phyloP scores from a whole-genome alignment of 2,888 invertebrate species.

The Diarsia dahlii region DNA sequence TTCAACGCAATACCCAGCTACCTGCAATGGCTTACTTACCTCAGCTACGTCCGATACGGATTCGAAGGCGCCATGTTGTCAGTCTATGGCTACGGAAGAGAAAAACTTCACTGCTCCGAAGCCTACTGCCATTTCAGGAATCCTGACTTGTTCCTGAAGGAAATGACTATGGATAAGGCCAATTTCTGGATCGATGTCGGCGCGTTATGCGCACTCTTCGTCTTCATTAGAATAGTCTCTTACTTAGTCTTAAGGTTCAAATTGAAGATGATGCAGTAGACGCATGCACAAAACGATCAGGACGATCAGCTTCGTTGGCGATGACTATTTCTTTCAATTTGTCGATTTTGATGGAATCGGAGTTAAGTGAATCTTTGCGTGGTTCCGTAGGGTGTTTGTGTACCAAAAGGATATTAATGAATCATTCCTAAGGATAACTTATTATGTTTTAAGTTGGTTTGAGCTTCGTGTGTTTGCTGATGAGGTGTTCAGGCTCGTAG shows the following conservation, averaged over 20 bases:
- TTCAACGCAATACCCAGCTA: constrained; percentile 97
- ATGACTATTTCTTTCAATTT: constrained; percentile 57
- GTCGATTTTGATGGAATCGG: constrained; percentile 65
- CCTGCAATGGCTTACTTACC: constrained; percentile 96
- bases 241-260: constrained; percentile 96
- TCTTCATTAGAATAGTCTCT: constrained; percentile 94
- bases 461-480: constrained; percentile 55
- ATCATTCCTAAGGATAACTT: constrained; percentile 65
- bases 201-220: constrained; percentile 95
- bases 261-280: constrained; percentile 91
- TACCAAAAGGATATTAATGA: constrained; percentile 61
- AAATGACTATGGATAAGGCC: constrained; percentile 95
- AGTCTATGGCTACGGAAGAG: constrained; percentile 96
- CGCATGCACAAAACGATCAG: constrained; percentile 74
- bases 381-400: constrained; percentile 43
- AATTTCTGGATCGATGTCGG: constrained; percentile 96
- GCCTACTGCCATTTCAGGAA: constrained; percentile 96
- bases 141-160: constrained; percentile 95
- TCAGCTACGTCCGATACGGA: constrained; percentile 96
- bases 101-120: constrained; percentile 95
- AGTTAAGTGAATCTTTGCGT: constrained; percentile 56
- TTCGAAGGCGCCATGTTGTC: constrained; percentile 98
- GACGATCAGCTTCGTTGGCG: constrained; percentile 66
- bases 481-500: constrained; percentile 54
- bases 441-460: constrained; percentile 57